phyloP scores from a whole-genome alignment of 2,888 invertebrate genomes.

The Heliconius aoede region DNA sequence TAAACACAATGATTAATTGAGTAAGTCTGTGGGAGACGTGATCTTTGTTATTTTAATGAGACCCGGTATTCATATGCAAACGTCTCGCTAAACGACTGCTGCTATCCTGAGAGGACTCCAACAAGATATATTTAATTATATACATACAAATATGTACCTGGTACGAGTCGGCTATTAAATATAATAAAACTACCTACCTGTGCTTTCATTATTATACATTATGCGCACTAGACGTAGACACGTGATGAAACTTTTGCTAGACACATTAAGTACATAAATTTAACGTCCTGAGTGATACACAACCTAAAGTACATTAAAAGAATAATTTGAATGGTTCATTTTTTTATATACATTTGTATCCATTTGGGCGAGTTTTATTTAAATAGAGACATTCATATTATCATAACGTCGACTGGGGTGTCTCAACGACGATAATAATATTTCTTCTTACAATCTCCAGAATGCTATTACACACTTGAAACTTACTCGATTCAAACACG shows the following conservation, averaged over 20 bases:
- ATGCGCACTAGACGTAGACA: not conserved
- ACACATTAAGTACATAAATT: not conserved
- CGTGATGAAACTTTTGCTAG: not conserved
- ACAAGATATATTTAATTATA: constrained; percentile 42
- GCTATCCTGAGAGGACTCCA: constrained; percentile 41
- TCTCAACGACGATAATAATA: constrained; percentile 43
- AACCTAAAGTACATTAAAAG: not conserved
- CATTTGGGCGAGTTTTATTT: not conserved
- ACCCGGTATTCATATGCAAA: constrained; percentile 69
- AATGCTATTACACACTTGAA: constrained; percentile 47
- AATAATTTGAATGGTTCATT: not conserved
- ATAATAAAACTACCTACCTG: not conserved
- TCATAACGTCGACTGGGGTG: constrained; percentile 39
- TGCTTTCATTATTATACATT: constrained; percentile 10
- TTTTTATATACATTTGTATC: too few species aligned
- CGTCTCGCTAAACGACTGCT: constrained; percentile 49
- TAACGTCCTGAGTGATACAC: not conserved
- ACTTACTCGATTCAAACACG: constrained; percentile 49
- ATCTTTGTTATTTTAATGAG: constrained; percentile 81
- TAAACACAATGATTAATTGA: constrained; percentile 81
- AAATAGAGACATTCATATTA: constrained; percentile 42
- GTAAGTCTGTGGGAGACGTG: constrained; percentile 67
- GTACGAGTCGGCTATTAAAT: constrained; percentile 3
- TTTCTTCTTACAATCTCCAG: constrained; percentile 46
- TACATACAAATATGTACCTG: constrained; percentile 19